These are phyloP conservation scores for Eupeodes luniger DNA, from an alignment of 2,888 invertebrate species.

Conservation along the genomic window DNA sequence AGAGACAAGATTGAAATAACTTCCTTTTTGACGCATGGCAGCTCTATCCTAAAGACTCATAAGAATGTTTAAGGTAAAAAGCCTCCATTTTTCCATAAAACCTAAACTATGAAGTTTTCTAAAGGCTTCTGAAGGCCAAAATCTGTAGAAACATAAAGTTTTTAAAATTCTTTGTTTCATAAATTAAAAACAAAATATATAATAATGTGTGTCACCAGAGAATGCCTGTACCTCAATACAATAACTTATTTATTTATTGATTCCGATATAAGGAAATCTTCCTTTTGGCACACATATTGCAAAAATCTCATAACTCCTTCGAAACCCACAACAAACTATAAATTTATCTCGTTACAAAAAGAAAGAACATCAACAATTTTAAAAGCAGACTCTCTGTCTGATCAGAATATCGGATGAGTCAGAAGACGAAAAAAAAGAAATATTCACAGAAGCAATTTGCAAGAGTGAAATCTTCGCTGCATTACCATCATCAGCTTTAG, in stretches of 20 bases:
- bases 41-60: no score
- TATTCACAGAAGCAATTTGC: slow-evolving; percentile 33
- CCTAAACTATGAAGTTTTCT: no score
- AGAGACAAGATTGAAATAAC: no score
- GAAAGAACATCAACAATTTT: background rate
- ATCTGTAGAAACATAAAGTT: background rate
- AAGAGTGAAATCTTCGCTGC: slow-evolving; percentile 55
- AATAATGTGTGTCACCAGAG: background rate
- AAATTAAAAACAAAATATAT: background rate
- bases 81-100: no score
- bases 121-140: no score
- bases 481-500: background rate
- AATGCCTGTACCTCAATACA: background rate
- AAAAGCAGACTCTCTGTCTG: slow-evolving; percentile 67
- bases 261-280: slow-evolving; percentile 34
- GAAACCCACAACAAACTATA: slow-evolving; percentile 59
- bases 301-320: slow-evolving; percentile 27
- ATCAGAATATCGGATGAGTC: slow-evolving; percentile 70
- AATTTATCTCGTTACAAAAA: slow-evolving; percentile 36
- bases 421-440: slow-evolving; percentile 20
- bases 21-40: no score
- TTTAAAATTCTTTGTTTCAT: background rate
- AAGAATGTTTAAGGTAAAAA: no score
- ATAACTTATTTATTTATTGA: slow-evolving; percentile 29
- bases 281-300: slow-evolving; percentile 37